Evolutionary conservation across 2,888 invertebrate species (phyloP), one percentile per base, ranked within the genome.

Genomic region (Ischnus inquisitorius): DNA sequence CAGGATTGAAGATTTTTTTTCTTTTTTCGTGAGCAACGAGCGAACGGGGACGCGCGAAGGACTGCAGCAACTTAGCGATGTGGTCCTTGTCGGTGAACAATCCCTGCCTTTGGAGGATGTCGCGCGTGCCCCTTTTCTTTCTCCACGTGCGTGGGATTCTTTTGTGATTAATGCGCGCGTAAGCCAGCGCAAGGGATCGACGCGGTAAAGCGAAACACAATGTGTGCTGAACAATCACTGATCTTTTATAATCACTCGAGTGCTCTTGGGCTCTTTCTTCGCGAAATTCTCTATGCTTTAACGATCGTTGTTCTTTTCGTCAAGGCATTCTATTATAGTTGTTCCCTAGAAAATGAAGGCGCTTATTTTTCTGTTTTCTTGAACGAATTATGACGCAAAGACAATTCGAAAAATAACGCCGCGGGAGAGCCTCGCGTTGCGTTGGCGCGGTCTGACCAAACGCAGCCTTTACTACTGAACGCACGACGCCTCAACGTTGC

Each of bases 21-120:
- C 19, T 12, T 69, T 48, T 39, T 69, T 65, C 19, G 19, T 51
- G 34, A 54, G 48, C 51, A 69, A 69, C 34, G 69, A 69, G 69
- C 34, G 69, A 51, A 28, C 2, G 48, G 48, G 34, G 51, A 16
- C 51, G n/a, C 6, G 48, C 34, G 51, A 34, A 34, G 28, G 16
- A 19, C 10, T 4, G 28, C 0, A 34, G 34, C 34, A 16, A 34
- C 34, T 16, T 2, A 10, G 22, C 22, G 54, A 54, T 8, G n/a
- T n/a, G 19, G 22, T 22, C 51, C 10, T 51, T 16, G 16, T 54
- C 3, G 22, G 54, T 54, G 54, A 22, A 54, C 10, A 19, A 54
- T 54, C 22, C 3, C 0, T 46, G 34, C 34, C 8, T 34, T 34
- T 34, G 8, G 34, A 34, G 8, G 8, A 6, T 6, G 34, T 8